Conservation (phyloP, 2,888 invertebrate species). For the Tortricodes alternella region DNA sequence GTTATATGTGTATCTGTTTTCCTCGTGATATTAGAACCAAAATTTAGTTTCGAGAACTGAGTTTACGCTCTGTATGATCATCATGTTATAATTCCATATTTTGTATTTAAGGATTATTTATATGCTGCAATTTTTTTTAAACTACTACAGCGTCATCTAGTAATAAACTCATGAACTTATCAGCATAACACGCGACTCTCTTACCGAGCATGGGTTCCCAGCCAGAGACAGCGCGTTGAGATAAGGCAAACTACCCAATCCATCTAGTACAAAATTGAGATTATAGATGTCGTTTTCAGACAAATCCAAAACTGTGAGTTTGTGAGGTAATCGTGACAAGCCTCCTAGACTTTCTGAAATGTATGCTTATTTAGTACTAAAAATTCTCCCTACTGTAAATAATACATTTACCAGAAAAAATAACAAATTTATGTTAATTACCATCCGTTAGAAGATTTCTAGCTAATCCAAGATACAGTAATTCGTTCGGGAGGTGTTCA, state of each 20-base stretch:
- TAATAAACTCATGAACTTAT: conserved; percentile 16
- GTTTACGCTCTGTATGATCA: too few relatives aligned
- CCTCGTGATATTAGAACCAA: too few relatives aligned
- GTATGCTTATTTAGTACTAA: not conserved
- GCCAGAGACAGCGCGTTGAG: conserved; percentile 72
- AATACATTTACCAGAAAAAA: too few relatives aligned
- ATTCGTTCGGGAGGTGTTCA: conserved; percentile 55
- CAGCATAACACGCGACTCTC: conserved; percentile 15
- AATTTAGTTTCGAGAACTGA: too few relatives aligned
- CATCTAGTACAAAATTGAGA: conserved; percentile 64
- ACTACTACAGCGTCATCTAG: conserved; percentile 48
- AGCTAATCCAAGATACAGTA: conserved; percentile 78
- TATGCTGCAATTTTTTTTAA: not conserved
- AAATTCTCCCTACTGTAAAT: too few relatives aligned
- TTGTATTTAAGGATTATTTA: too few relatives aligned
- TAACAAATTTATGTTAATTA: conserved; percentile 35
- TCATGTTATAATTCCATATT: too few relatives aligned
- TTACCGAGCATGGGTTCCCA: conserved; percentile 84
- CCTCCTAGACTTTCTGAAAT: conserved; percentile 50
- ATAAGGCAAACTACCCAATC: conserved; percentile 55
- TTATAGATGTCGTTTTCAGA: conserved; percentile 83
- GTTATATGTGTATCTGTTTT: too few relatives aligned
- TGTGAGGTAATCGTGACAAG: conserved; percentile 48
- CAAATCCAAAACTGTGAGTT: conserved; percentile 72
- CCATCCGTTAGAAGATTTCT: conserved; percentile 69